phyloP scores from a whole-genome alignment of 2,888 invertebrate genomes.

The Pocota personata region DNA sequence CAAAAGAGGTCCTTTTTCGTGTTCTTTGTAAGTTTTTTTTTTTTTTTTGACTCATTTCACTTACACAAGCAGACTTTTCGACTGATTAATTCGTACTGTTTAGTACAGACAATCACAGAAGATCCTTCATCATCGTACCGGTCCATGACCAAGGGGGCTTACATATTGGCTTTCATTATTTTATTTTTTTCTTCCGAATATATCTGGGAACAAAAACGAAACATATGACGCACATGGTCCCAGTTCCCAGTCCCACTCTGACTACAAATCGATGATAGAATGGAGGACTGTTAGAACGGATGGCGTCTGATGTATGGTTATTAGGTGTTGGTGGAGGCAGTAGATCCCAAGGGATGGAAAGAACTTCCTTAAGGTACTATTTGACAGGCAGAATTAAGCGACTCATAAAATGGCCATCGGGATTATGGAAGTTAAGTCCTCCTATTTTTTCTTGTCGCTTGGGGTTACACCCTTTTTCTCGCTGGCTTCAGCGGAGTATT shows the following conservation, averaged over 20 bases:
- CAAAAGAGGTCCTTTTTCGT: not conserved
- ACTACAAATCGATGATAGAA: conserved; percentile 7
- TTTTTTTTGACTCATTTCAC: not conserved
- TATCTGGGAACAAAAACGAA: too few species aligned
- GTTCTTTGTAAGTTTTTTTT: not conserved
- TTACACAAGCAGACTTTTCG: not conserved
- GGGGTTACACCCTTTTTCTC: conserved; percentile 12
- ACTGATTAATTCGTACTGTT: conserved; percentile 45
- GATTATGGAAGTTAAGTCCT: conserved; percentile 40
- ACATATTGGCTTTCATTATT: not conserved
- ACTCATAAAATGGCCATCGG: conserved; percentile 49
- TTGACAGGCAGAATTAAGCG: conserved; percentile 38
- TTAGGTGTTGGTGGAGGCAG: not conserved
- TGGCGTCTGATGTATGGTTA: conserved; percentile 21
- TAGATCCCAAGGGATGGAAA: not conserved
- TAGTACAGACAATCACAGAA: not conserved
- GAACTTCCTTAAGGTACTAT: conserved; percentile 3
- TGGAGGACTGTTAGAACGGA: conserved; percentile 9
- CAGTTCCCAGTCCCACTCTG: not conserved
- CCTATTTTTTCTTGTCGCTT: not conserved
- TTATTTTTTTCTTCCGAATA: not conserved
- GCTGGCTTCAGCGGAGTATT: not conserved
- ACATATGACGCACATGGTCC: not conserved
- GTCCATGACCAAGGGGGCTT: not conserved
- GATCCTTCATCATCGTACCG: not conserved